phyloP scores from a whole-genome alignment of 2,888 invertebrate species.

The Caenorhabditis wallacei region DNA sequence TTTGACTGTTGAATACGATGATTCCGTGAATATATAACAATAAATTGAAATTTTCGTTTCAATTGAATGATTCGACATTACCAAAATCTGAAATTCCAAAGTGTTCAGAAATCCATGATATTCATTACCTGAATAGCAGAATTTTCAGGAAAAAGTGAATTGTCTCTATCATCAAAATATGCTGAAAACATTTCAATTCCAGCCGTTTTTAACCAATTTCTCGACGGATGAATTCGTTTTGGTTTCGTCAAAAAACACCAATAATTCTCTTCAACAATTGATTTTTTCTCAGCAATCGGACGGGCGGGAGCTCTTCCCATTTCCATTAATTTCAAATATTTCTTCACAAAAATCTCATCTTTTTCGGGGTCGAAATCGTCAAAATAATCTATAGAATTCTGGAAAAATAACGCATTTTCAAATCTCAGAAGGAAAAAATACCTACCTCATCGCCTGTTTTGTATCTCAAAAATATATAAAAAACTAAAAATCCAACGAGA shows the following conservation, averaged over 20 bases:
- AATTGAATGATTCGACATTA: conserved; percentile 67
- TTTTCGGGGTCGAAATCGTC: conserved; percentile 47
- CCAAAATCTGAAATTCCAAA: conserved; percentile 65
- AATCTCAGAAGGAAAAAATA: neutral
- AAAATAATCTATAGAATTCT: conserved; percentile 12
- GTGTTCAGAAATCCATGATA: neutral
- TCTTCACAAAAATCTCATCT: conserved; percentile 49
- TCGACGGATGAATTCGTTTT: conserved; percentile 8
- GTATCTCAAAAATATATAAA: neutral
- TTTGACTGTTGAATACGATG: conserved; percentile 60
- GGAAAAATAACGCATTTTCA: neutral
- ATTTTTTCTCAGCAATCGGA: conserved; percentile 66
- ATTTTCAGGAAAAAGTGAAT: conserved; percentile 74
- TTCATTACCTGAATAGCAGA: conserved; percentile 69
- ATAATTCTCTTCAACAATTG: conserved; percentile 61
- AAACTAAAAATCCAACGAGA: neutral
- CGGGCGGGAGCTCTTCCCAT: conserved; percentile 63
- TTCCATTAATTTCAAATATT: conserved; percentile 59
- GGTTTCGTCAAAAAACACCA: conserved; percentile 65
- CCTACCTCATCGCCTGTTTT: neutral
- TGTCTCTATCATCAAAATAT: conserved; percentile 76
- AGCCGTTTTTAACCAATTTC: conserved; percentile 65
- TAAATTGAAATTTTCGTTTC: conserved; percentile 60
- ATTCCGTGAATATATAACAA: conserved; percentile 67
- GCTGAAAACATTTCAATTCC: conserved; percentile 78